phyloP scores from a whole-genome alignment of 2,797 vertebrate species.

The Enteromius fasciolatus region DNA sequence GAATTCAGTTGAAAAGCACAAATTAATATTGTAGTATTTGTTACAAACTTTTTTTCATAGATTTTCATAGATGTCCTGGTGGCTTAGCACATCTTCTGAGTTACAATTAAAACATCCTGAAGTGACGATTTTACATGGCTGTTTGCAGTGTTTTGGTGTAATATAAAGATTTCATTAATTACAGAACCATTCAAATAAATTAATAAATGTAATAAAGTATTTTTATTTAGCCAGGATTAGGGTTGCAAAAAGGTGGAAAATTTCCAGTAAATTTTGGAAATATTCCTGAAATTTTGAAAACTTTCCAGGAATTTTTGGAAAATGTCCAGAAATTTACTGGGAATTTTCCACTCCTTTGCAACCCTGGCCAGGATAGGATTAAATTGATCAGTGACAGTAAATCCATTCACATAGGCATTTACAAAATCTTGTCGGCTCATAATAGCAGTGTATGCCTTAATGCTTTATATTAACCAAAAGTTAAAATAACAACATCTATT shows the following conservation, averaged over 20 bases:
- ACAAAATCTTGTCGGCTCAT: background rate
- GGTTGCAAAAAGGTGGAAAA: too few relatives aligned
- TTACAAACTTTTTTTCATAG: background rate
- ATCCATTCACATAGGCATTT: background rate
- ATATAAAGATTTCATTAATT: background rate
- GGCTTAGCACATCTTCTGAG: background rate
- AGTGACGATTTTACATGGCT: slow-evolving; percentile 10
- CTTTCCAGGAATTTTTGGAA: too few relatives aligned
- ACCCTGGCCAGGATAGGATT: background rate
- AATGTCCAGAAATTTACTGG: too few relatives aligned
- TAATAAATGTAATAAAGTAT: background rate
- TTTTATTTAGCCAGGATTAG: background rate
- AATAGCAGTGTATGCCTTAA: background rate
- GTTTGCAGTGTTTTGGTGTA: background rate
- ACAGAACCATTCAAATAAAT: background rate
- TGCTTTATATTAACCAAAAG: background rate
- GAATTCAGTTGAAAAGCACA: slow-evolving; percentile 4
- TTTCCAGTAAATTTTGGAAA: too few relatives aligned
- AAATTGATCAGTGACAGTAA: background rate
- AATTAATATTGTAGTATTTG: slow-evolving; percentile 1
- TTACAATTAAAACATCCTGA: slow-evolving; percentile 23
- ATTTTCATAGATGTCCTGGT: background rate
- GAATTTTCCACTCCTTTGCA: too few relatives aligned
- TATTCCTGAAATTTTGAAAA: too few relatives aligned
- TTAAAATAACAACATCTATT: background rate